Evolutionary conservation across 1,140 invertebrate species (phyloP).

Genomic region (Gonioctena quinquepunctata): DNA sequence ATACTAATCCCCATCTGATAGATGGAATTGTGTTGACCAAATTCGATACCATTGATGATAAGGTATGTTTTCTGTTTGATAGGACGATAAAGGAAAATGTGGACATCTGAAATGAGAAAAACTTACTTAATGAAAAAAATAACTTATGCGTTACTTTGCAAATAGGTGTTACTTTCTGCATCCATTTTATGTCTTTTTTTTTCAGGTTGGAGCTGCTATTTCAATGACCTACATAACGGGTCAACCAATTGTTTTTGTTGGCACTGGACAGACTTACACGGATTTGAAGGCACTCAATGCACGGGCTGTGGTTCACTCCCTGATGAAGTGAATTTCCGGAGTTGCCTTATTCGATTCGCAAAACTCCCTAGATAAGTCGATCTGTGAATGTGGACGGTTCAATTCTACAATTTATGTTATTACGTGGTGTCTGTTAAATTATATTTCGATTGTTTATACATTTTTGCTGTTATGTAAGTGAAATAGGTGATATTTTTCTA

Average conservation of each 20-base stretch:
- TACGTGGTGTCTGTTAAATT: background rate
- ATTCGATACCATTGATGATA: conserved; percentile 99
- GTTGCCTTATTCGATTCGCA: too few relatives aligned
- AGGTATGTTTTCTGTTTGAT: conserved; percentile 69
- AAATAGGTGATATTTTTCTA: background rate
- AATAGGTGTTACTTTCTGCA: background rate
- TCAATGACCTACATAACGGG: conserved; percentile 99
- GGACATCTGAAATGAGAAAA: background rate
- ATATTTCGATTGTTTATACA: background rate
- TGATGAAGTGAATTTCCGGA: conserved; percentile 81
- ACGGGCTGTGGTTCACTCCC: conserved; percentile 92
- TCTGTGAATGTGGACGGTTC: background rate
- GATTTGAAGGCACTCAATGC: conserved; percentile 97
- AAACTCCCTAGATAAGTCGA: background rate
- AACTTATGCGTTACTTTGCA: background rate
- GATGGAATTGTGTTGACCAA: conserved; percentile 98
- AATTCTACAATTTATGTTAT: background rate
- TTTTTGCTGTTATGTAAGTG: background rate
- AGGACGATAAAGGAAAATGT: background rate
- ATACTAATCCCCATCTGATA: conserved; percentile 86
- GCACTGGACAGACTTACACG: conserved; percentile 98
- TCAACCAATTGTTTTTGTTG: conserved; percentile 99
- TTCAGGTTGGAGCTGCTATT: conserved; percentile 95
- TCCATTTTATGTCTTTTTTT: conserved; percentile 31
- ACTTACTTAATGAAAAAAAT: background rate